Evolutionary conservation across 2,797 vertebrate genomes (phyloP), one percentile per base, ranked within the genome.

Genomic region (Ispidina picta): DNA sequence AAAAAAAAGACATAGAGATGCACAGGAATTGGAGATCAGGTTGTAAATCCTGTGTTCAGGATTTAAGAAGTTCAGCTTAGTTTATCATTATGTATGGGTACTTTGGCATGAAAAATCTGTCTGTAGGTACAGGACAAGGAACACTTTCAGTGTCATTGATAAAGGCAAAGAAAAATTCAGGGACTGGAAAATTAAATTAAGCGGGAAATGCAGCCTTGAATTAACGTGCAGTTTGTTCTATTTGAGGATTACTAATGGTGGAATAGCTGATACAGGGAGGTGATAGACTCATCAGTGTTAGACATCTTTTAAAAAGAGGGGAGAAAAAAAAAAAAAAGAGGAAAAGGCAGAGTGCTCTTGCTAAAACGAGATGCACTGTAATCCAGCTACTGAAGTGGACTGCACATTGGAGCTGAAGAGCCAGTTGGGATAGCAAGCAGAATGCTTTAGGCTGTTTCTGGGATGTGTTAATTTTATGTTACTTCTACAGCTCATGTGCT

Each of bases 171-270:
- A 4, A 70, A 86, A 86, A 78, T 66, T 81, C 75, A 70, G 23
- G 44, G 39, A 64, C 56, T 86, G 71, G 48, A 90, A 95, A 92
- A 91, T 86, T 83, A 92, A 87, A 85, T 86, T 86, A 88, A 78
- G 52, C 9, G 18, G 51, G 13, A 93, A 89, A 83, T 43, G 5
- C 48, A 73, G 41, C 16, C 49, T 89, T 62, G 12, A 70, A 88
- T 86, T 88, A 86, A 64, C 35, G 66, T 87, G 78, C 33, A 64
- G 60, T 89, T 83, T 89, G 28, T 77, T 81, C 26, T 20, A 79
- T 89, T 66, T 90, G 44, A 13, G 4, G 25, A 58, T 89, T 83
- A 63, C 59, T 83, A 78, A 70, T 70, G 93, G 28, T 21, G 37
- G 15, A 89, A 86, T 76, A 83, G 76, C 43, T 83, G 65, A 93